Conservation (phyloP, 2,888 invertebrate species). For the Pelosia muscerda region DNA sequence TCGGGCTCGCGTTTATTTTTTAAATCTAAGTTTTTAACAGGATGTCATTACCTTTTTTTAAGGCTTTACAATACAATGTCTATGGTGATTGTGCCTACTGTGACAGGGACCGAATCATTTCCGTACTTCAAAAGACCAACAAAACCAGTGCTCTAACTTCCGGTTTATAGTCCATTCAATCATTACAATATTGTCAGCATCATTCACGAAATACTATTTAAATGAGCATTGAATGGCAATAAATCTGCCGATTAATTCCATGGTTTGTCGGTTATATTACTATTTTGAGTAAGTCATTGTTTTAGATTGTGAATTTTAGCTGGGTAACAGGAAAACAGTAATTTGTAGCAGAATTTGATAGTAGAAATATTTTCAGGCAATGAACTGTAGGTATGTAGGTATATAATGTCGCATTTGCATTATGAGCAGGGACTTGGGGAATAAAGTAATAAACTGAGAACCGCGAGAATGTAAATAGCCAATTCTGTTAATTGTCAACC, state of each 20-base stretch:
- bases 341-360: no score
- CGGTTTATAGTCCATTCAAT: slow-evolving; percentile 44
- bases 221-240: not conserved
- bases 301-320: not conserved
- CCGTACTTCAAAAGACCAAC: slow-evolving; percentile 10
- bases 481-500: no score
- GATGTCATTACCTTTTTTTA: slow-evolving; percentile 5
- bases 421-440: no score
- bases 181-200: slow-evolving; percentile 36
- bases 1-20: not conserved
- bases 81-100: not conserved
- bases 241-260: not conserved
- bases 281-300: not conserved
- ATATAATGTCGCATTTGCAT: no score
- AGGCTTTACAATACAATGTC: not conserved
- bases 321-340: not conserved
- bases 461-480: no score
- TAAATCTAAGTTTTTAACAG: not conserved
- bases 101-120: slow-evolving; percentile 3
- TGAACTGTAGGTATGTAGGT: no score
- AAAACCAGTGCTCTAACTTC: slow-evolving; percentile 26
- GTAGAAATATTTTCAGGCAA: no score
- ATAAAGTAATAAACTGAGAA: no score
- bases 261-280: not conserved
- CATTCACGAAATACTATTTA: slow-evolving; percentile 30